These are phyloP conservation scores for Aphyosemion australe DNA, from an alignment of 2,113 vertebrate genomes.

Conservation along the genomic window DNA sequence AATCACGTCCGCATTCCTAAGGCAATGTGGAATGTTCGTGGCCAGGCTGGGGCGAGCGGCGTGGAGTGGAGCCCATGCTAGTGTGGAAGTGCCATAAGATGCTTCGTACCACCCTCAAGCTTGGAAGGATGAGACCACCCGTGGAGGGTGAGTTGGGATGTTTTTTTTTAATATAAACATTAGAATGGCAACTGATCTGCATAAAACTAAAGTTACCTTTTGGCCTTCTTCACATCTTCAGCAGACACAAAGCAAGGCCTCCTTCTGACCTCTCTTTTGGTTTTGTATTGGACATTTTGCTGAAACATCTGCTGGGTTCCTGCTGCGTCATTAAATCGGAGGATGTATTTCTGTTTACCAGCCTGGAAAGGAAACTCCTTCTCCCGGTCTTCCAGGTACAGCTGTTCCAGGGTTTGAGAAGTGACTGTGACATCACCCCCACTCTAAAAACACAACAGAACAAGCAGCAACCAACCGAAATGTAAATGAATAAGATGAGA, in stretches of 20 bases:
- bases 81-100: no score
- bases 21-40: no score
- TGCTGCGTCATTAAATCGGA: conserved; percentile 54
- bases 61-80: no score
- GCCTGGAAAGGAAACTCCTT: conserved; percentile 51
- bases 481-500: not conserved
- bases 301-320: conserved; percentile 81
- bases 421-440: conserved; percentile 31
- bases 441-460: conserved; percentile 40
- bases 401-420: conserved; percentile 70
- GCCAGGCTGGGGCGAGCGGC: no score
- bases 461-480: not conserved
- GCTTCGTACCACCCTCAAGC: no score
- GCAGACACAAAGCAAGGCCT: conserved; percentile 87
- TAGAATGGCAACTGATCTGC: not conserved
- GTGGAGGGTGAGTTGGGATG: no score
- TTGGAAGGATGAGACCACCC: no score
- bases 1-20: no score
- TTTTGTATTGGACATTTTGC: conserved; percentile 78
- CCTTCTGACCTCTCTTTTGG: conserved; percentile 80
- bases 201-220: conserved; percentile 47
- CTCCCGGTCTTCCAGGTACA: conserved; percentile 60
- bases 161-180: no score
- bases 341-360: conserved; percentile 55
- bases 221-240: conserved; percentile 77